Conservation (phyloP, 2,797 vertebrate species). For the Knipowitschia caucasica region DNA sequence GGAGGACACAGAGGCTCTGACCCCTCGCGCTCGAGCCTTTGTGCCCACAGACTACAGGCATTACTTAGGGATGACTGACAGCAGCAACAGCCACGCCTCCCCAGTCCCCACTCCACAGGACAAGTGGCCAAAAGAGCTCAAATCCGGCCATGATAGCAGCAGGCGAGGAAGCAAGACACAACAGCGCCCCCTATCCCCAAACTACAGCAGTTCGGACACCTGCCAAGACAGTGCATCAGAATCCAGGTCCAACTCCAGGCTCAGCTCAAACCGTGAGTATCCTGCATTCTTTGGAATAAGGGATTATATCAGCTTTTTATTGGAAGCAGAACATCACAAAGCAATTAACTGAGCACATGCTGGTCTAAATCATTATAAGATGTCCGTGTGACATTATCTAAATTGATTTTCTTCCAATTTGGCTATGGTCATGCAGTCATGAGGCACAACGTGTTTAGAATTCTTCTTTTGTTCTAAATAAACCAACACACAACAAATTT, state of each 20-base stretch:
- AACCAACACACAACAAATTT: neutral
- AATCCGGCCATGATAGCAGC: constrained; percentile 22
- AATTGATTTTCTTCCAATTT: neutral
- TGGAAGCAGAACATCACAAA: constrained; percentile 1
- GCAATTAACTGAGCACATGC: constrained; percentile 2
- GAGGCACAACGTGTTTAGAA: neutral
- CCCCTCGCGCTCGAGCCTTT: constrained; percentile 64
- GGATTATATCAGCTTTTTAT: neutral
- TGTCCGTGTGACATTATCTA: neutral
- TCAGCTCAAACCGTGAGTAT: constrained; percentile 64
- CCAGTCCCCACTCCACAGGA: constrained; percentile 23
- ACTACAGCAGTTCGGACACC: constrained; percentile 53
- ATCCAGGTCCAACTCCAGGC: constrained; percentile 54
- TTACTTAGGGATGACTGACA: constrained; percentile 72
- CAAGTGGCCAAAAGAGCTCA: constrained; percentile 26
- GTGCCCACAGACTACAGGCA: constrained; percentile 72
- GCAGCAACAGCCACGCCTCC: constrained; percentile 38
- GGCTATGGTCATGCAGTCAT: constrained; percentile 1
- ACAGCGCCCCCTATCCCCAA: constrained; percentile 40
- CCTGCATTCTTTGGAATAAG: neutral
- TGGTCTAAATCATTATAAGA: neutral
- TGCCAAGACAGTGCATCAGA: constrained; percentile 59
- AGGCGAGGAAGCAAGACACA: constrained; percentile 45
- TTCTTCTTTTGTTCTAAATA: neutral
- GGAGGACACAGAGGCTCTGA: constrained; percentile 45